A percentile compares a stretch with the other conserved stretches of the same genome.
Evolutionary conservation across 37 sponge, comb jelly and placozoan species (phyloP).

Genomic region (Aplysina aerophoba): DNA sequence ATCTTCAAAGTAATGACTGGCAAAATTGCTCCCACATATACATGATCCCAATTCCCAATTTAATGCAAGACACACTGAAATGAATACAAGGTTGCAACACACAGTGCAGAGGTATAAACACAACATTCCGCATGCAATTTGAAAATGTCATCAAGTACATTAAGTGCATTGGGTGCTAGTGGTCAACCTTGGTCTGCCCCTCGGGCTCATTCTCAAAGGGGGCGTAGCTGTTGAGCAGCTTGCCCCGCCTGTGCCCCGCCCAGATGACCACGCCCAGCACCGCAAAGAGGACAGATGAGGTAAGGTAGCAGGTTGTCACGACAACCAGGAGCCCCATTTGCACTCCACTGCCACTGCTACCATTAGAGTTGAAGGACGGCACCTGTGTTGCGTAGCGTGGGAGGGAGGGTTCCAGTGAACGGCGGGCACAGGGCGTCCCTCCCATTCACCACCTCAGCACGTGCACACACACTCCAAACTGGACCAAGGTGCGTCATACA

Average conservation of each 20-base stretch:
- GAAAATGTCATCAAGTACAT: too few species aligned
- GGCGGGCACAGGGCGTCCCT: neutral
- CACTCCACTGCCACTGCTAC: neutral
- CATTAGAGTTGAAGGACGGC: neutral
- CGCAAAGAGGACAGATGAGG: conserved; percentile 60
- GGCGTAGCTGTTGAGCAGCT: neutral
- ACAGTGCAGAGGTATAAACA: neutral
- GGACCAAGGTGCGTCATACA: neutral
- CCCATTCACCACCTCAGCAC: neutral
- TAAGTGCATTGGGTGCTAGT: too few species aligned
- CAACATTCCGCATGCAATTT: too few species aligned
- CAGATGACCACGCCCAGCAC: conserved; percentile 58
- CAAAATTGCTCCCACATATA: conserved; percentile 73
- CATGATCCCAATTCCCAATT: conserved; percentile 42
- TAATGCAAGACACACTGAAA: neutral
- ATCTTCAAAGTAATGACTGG: conserved; percentile 93
- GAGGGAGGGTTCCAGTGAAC: neutral
- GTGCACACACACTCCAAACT: neutral
- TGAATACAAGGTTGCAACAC: neutral
- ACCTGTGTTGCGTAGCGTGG: neutral
- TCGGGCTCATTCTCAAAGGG: neutral
- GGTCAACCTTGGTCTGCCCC: neutral
- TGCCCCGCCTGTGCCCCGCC: conserved; percentile 19
- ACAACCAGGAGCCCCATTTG: conserved; percentile 1
- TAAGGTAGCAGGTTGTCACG: conserved; percentile 41